Evolutionary conservation across 2,888 invertebrate species (phyloP).

Genomic region (Dynastes maya): DNA sequence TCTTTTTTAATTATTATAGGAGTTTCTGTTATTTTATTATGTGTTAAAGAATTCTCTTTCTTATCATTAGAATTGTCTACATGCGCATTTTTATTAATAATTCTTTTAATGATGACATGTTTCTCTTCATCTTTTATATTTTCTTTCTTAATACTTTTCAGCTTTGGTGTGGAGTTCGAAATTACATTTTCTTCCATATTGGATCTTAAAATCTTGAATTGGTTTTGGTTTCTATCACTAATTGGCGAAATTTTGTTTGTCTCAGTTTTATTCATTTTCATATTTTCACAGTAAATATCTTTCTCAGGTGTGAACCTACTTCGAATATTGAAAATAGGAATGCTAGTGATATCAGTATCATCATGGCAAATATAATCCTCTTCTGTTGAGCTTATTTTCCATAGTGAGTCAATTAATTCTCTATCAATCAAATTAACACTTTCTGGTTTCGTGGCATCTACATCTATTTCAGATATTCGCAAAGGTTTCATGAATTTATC

Average conservation of each 20-base stretch:
- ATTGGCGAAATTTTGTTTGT: not conserved
- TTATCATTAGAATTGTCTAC: slow-evolving; percentile 62
- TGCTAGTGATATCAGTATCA: not conserved
- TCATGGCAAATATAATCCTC: slow-evolving; percentile 17
- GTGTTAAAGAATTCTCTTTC: slow-evolving; percentile 58
- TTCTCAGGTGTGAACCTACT: slow-evolving; percentile 20
- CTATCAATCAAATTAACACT: slow-evolving; percentile 54
- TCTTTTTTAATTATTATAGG: slow-evolving; percentile 19
- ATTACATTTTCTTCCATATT: slow-evolving; percentile 64
- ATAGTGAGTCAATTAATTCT: slow-evolving; percentile 53
- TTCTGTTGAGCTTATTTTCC: slow-evolving; percentile 48
- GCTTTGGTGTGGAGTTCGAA: not conserved
- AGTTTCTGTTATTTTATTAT: not conserved
- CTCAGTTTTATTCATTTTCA: not conserved
- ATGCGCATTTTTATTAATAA: slow-evolving; percentile 60
- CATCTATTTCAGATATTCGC: slow-evolving; percentile 55
- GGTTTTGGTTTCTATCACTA: slow-evolving; percentile 8
- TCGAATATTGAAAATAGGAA: slow-evolving; percentile 35
- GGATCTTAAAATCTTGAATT: slow-evolving; percentile 64
- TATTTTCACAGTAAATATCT: slow-evolving; percentile 11
- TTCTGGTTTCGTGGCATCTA: slow-evolving; percentile 55
- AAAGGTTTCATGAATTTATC: slow-evolving; percentile 42
- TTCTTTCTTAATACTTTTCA: not conserved
- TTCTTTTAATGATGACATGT: slow-evolving; percentile 10
- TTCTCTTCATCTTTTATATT: slow-evolving; percentile 50